Evolutionary conservation across 2,113 vertebrate species (phyloP).

Genomic region (Gymnogyps californianus): DNA sequence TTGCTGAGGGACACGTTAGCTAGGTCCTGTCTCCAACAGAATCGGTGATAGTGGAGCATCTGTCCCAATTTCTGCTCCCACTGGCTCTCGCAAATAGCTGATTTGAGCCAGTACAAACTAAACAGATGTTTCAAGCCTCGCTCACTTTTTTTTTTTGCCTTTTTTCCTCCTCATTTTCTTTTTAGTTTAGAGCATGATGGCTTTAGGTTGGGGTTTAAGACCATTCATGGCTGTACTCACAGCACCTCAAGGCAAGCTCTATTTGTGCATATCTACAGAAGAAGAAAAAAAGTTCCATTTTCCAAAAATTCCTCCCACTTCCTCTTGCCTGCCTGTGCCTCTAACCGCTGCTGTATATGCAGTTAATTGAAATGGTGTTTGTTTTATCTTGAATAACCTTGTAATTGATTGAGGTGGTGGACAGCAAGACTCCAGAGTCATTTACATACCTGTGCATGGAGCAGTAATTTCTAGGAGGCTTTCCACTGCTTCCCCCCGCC

Average conservation of each 20-base stretch:
- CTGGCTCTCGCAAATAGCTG: not conserved
- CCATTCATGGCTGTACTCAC: not conserved
- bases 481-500: not conserved
- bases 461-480: conserved; percentile 43
- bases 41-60: not conserved
- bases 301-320: conserved; percentile 53
- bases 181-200: not conserved
- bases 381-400: conserved; percentile 64
- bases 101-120: not conserved
- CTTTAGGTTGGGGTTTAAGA: not conserved
- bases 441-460: conserved; percentile 65
- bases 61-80: not conserved
- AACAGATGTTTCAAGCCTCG: not conserved
- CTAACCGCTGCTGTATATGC: conserved; percentile 27
- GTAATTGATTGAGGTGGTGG: conserved; percentile 54
- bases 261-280: conserved; percentile 33
- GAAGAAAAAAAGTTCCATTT: conserved; percentile 27
- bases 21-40: not conserved
- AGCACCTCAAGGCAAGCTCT: conserved; percentile 37
- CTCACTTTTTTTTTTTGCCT: not conserved
- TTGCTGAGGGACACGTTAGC: not conserved
- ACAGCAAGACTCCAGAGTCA: conserved; percentile 65
- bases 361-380: conserved; percentile 67
- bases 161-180: not conserved
- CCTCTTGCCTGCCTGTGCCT: conserved; percentile 48